Evolutionary conservation across 2,888 invertebrate genomes (phyloP).

Genomic region (Beris morrisii): DNA sequence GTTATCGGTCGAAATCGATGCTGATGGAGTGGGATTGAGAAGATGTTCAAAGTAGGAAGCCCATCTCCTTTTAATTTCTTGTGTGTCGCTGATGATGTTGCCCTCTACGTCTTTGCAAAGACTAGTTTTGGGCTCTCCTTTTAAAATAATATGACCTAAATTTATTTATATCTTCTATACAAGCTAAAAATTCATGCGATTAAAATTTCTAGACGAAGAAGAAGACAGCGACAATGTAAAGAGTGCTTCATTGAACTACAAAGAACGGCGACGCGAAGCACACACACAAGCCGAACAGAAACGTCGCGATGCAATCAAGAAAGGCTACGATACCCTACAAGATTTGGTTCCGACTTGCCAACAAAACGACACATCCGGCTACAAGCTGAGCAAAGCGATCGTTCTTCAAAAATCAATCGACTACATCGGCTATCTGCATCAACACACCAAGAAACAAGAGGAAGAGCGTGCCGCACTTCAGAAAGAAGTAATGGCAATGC

Average conservation of each 20-base stretch:
- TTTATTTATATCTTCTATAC: too few species aligned
- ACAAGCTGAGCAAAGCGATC: constrained; percentile 95
- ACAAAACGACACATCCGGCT: constrained; percentile 86
- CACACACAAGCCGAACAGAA: constrained; percentile 97
- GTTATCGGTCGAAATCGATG: too few species aligned
- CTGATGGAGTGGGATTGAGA: too few species aligned
- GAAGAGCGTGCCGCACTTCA: constrained; percentile 88
- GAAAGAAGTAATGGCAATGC: constrained; percentile 89
- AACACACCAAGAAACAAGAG: constrained; percentile 91
- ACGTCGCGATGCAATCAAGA: constrained; percentile 94
- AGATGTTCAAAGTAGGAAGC: too few species aligned
- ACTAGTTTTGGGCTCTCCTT: too few species aligned
- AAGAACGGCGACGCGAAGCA: constrained; percentile 90
- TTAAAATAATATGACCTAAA: too few species aligned
- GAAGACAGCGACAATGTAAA: constrained; percentile 66
- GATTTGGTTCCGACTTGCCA: constrained; percentile 92
- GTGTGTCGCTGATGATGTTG: too few species aligned
- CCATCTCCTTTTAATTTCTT: too few species aligned
- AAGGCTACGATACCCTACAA: constrained; percentile 92
- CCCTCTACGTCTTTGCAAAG: too few species aligned
- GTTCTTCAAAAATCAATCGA: constrained; percentile 90
- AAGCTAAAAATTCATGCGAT: too few species aligned
- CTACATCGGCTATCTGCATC: constrained; percentile 87
- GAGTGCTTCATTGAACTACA: constrained; percentile 75
- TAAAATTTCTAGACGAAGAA: constrained; percentile 59